These are phyloP conservation scores for Antennarius maculatus DNA, from an alignment of 2,797 vertebrate genomes.

Conservation along the genomic window DNA sequence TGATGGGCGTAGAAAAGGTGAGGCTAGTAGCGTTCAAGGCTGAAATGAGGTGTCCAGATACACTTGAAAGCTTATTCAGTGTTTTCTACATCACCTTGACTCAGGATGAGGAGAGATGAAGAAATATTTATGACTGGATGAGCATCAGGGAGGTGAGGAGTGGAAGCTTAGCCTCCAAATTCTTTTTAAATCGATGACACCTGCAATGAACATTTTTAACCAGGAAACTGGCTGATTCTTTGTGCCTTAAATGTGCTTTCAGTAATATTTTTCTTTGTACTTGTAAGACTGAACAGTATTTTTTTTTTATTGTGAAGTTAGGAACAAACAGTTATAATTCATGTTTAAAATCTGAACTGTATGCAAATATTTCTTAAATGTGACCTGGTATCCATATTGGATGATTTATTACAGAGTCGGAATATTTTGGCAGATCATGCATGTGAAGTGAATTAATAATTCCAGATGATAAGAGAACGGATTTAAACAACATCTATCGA, in stretches of 20 bases:
- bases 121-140: slow-evolving; percentile 51
- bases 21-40: slow-evolving; percentile 56
- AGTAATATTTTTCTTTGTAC: not conserved
- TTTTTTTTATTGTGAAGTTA: too few relatives aligned
- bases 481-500: not conserved
- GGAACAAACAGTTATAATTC: too few relatives aligned
- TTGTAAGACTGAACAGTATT: not conserved
- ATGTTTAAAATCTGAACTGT: too few relatives aligned
- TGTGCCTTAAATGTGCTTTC: not conserved
- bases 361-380: too few relatives aligned
- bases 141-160: slow-evolving; percentile 50
- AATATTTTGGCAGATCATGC: not conserved
- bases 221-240: not conserved
- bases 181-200: too few relatives aligned
- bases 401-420: too few relatives aligned
- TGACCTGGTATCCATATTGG: too few relatives aligned
- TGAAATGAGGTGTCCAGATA: slow-evolving; percentile 47
- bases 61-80: slow-evolving; percentile 58
- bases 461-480: not conserved
- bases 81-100: slow-evolving; percentile 53
- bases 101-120: slow-evolving; percentile 31
- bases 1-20: slow-evolving; percentile 56
- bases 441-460: not conserved
- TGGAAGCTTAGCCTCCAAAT: slow-evolving; percentile 26
- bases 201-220: not conserved